These are phyloP conservation scores for Mythimna loreyi DNA, from an alignment of 2,888 invertebrate genomes.

Conservation along the genomic window DNA sequence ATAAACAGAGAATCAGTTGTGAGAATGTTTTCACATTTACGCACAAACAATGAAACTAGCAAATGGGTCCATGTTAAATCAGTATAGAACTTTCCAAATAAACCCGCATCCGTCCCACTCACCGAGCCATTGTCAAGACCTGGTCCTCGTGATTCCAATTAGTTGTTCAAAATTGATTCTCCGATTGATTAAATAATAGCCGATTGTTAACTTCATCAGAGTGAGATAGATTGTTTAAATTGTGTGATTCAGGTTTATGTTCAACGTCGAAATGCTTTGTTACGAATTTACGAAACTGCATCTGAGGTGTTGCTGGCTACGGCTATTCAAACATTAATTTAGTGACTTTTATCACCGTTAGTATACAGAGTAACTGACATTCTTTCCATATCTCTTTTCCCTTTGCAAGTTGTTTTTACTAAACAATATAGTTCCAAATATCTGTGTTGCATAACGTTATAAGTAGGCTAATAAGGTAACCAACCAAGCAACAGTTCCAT, in stretches of 20 bases:
- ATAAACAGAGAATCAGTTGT: constrained; percentile 15
- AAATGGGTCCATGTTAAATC: constrained; percentile 29
- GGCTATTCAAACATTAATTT: constrained; percentile 13
- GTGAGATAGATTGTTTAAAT: constrained; percentile 46
- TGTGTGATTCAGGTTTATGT: constrained; percentile 52
- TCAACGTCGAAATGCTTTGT: constrained; percentile 46
- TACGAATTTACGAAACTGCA: constrained; percentile 51
- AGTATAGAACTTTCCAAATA: constrained; percentile 43
- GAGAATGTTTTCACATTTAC: constrained; percentile 52
- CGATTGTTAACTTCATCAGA: constrained; percentile 56
- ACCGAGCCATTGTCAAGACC: constrained; percentile 43
- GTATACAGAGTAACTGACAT: background rate
- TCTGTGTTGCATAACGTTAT: background rate
- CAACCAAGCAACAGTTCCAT: background rate
- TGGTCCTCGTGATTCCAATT: constrained; percentile 59
- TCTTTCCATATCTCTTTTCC: constrained; percentile 8
- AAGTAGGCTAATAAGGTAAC: constrained; percentile 1
- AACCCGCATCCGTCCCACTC: constrained; percentile 24
- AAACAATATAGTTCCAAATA: background rate
- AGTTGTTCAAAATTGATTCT: constrained; percentile 71
- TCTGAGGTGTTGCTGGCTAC: constrained; percentile 6
- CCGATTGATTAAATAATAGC: constrained; percentile 66
- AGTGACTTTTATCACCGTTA: constrained; percentile 14
- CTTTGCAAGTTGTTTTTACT: background rate
- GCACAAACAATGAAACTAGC: constrained; percentile 35